Evolutionary conservation across 2,888 invertebrate species (phyloP).

Genomic region (Sinodicranocentrus sp.): DNA sequence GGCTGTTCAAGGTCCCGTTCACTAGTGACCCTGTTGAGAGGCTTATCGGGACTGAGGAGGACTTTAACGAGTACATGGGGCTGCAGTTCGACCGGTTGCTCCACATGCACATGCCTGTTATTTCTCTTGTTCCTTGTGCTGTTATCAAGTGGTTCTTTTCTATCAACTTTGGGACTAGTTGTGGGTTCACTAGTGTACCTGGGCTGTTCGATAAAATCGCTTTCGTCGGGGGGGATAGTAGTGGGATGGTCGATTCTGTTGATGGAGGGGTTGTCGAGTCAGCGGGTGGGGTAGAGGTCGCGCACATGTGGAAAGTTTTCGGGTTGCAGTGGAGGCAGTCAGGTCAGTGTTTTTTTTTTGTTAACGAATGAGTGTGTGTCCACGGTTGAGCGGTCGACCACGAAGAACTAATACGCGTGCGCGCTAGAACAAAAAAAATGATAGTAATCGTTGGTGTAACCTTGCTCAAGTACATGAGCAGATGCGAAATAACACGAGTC

Average conservation of each 20-base stretch:
- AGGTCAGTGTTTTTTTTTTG: no score
- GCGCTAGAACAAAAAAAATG: no score
- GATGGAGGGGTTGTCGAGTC: not conserved
- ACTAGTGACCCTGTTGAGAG: slow-evolving; percentile 51
- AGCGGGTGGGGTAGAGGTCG: not conserved
- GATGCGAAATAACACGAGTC: no score
- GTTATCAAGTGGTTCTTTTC: slow-evolving; percentile 72
- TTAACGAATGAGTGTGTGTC: no score
- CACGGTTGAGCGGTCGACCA: not conserved
- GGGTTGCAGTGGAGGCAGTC: slow-evolving; percentile 75
- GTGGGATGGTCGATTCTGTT: not conserved
- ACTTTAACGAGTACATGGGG: slow-evolving; percentile 70
- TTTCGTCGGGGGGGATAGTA: not conserved
- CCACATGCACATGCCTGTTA: slow-evolving; percentile 72
- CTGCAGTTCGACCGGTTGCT: slow-evolving; percentile 70
- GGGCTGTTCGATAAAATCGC: slow-evolving; percentile 55
- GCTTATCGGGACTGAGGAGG: slow-evolving; percentile 67
- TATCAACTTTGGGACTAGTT: slow-evolving; percentile 74
- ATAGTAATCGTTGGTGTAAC: no score
- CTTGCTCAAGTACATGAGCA: no score
- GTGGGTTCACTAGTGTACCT: slow-evolving; percentile 75
- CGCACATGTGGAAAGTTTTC: slow-evolving; percentile 74
- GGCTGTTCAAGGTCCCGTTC: slow-evolving; percentile 74
- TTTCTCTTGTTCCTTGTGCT: slow-evolving; percentile 66
- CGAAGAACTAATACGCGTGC: not conserved